These are phyloP conservation scores for Premnoplex brunnescens DNA, from an alignment of 2,797 vertebrate species.

Conservation along the genomic window DNA sequence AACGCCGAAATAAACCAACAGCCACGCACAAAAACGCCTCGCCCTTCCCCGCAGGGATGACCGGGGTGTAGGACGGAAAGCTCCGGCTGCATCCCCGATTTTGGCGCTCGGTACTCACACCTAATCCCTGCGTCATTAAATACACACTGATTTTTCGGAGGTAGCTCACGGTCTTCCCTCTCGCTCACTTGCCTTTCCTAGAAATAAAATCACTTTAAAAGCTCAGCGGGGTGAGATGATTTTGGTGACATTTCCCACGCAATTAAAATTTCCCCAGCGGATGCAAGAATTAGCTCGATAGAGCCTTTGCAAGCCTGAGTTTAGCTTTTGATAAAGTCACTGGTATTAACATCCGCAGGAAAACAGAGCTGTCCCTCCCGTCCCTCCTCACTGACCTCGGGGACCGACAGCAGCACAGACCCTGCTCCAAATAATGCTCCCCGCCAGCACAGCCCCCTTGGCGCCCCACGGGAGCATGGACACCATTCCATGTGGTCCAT, in stretches of 20 bases:
- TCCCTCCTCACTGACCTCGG: background rate
- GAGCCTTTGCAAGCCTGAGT: background rate
- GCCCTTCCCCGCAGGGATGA: background rate
- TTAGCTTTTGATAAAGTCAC: background rate
- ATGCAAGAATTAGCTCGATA: background rate
- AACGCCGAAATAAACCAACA: accelerated
- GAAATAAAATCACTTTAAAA: background rate
- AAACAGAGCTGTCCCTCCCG: background rate
- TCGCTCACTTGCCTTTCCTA: background rate
- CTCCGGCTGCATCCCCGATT: background rate
- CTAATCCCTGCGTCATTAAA: accelerated
- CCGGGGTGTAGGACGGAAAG: background rate
- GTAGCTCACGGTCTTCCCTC: background rate
- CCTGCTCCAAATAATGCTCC: background rate
- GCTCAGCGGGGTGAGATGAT: background rate
- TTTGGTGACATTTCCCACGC: background rate
- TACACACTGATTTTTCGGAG: background rate
- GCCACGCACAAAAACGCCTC: background rate
- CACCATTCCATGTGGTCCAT: accelerated
- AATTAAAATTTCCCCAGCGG: background rate
- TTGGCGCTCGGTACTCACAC: background rate
- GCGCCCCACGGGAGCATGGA: background rate
- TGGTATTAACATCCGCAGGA: accelerated
- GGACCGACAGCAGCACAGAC: background rate
- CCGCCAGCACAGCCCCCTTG: no score